Evolutionary conservation across 2,113 vertebrate genomes (phyloP), one percentile per base, ranked within the genome.

Genomic region (Osmerus mordax): DNA sequence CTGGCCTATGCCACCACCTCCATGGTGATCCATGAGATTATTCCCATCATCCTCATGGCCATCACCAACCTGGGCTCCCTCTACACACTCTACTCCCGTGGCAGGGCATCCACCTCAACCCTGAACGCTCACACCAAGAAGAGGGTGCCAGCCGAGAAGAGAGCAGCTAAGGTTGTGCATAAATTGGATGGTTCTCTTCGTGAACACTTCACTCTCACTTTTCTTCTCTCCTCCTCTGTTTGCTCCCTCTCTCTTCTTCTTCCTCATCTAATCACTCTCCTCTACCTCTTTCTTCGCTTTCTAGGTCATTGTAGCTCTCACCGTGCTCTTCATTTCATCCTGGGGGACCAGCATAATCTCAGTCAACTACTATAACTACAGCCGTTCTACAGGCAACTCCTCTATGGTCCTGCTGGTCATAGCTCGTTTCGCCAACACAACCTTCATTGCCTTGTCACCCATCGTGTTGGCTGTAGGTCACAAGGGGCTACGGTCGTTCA

Each of bases 311-410:
- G 81, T 92, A 2, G 73, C 84, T 2, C 87, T 94, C 19, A 88
- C 92, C 1, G 62, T 91, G 67, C 86, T 94, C 62, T 94, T 94
- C 72, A 88, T 92, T 21, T 47, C 67, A 0, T 94, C 88, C 3
- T 93, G 93, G 92, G 90, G 91, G 74, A 89, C 91, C 61, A 93
- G 90, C 77, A 70, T 93, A 32, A 83, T 93, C 72, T 92, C 92
- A 1, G 89, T 92, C 32, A 92, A 92, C 81, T 92, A 91, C 64
- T 92, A 92, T 83, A 94, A 93, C 84, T 93, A 92, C 72, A 91
- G 87, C 73, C 78, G 65, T 0, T 56, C 6, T 56, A 56, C 55
- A 56, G 87, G 89, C 18, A 65, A 76, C 0, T 87, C 90, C 0
- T 73, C 84, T 0, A 70, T 84, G 3, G 90, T 85, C 68, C 84